Evolutionary conservation across 2,113 vertebrate species (phyloP), one percentile per base, ranked within the genome.

Genomic region (Festucalex cinctus): DNA sequence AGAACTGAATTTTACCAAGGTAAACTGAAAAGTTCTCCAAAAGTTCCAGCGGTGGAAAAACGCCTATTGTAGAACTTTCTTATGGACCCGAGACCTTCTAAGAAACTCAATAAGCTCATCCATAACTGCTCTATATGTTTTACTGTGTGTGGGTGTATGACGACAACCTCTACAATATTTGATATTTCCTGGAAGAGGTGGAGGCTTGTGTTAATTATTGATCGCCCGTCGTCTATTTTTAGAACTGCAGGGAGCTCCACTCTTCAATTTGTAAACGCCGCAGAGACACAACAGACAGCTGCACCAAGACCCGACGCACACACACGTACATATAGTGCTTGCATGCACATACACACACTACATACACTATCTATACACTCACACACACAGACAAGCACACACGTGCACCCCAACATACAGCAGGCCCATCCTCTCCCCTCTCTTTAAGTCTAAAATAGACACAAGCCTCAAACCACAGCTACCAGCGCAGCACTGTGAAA

Each of bases 361-460:
- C 43, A 12, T 61, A 61, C 8, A 16, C 4, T 3, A 46, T 26
- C 39, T 26, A 70, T 48, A 58, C 36, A 39, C 56, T 35, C 51
- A 54, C 8, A 19, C 14, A 24, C 32, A 24, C 35, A 49, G 51
- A 58, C 56, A 46, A 48, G 43, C 35, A 54, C 49, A 63, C 46
- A 24, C 51, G n/a, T n/a, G n/a, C n/a, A n/a, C n/a, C n/a, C n/a
- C n/a, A n/a, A 64, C 41, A 76, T 60, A 28, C 63, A 22, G 58
- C 20, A n/a, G 68, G 74, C 70, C 74, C 78, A 83, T 88, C 84
- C 77, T 79, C 83, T 84, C 82, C 82, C 70, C 78, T 82, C 83
- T 86, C 78, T 87, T 85, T 84, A 82, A 74, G 74, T 86, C 68
- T 36, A 80, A 88, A 88, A 88, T 83, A 85, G 81, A 81, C 51